Evolutionary conservation across 2,888 invertebrate genomes (phyloP), one percentile per base, ranked within the genome.

Genomic region (Halictus ligatus): DNA sequence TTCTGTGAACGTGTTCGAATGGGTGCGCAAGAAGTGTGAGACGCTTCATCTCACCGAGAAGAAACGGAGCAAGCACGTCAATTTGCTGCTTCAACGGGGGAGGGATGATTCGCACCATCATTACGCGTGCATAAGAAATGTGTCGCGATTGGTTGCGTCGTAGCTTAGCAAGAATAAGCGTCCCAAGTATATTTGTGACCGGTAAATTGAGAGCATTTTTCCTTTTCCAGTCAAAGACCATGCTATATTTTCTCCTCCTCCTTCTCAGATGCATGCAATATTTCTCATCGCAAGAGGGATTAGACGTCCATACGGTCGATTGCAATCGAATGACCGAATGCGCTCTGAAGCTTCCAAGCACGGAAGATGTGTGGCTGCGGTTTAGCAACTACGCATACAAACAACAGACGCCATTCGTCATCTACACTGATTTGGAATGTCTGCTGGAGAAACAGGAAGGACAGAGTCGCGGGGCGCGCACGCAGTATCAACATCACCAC

Each of bases 221-320:
- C 35, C 35, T 1, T 35, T 35, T 35, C 35, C 35, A 35, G 2
- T 35, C 35, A 35, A 35, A 35, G 35, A 35, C 35, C 35, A 35
- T 35, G 35, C 2, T 35, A 35, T 35, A 10, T 4, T 12, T 25
- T 10, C 3, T 25, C 25, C 25, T 60, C 10, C 4, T 1, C 29
- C 29, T 64, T 0, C 29, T 64, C 29, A 72, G 88, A 74, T 92
- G 91, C 74, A 54, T 92, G 81, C 72, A 81, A 29, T 83, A 90
- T 54, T 84, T 88, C 60, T 54, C 67, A 0, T 43, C 77, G 13
- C 43, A 25, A 1, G 71, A 80, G 21, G 74, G 72, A 40, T 75
- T 88, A 15, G 15, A 76, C 15, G n/a, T 21, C 1, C 88, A 87
- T 35, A 18, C 15, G 54, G 46, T 48, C 4, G 84, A 85, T 7